Evolutionary conservation across 2,797 vertebrate species (phyloP).

Genomic region (Tachyglossus aculeatus): DNA sequence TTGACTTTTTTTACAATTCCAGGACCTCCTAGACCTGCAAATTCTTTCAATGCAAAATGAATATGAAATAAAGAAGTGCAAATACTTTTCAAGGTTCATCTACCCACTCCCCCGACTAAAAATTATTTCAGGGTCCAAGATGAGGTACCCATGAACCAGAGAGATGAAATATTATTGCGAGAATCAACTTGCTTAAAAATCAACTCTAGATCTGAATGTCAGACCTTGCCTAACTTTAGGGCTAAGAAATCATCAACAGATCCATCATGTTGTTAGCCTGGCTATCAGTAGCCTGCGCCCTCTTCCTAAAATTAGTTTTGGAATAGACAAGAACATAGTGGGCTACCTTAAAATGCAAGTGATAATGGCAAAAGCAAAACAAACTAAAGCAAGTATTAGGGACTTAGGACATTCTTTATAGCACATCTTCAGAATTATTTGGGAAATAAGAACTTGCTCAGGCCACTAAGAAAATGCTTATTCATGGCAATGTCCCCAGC

Average conservation of each 20-base stretch:
- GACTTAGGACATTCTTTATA: constrained; percentile 34
- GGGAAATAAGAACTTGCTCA: constrained; percentile 33
- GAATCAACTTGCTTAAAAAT: constrained; percentile 59
- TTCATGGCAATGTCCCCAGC: constrained; percentile 49
- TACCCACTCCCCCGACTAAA: constrained; percentile 24
- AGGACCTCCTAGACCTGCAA: too few species aligned
- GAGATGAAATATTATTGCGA: constrained; percentile 49
- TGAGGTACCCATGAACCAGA: constrained; percentile 46
- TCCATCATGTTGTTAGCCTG: constrained; percentile 56
- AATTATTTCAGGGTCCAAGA: constrained; percentile 29
- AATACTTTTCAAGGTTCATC: constrained; percentile 36
- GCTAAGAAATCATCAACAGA: constrained; percentile 64
- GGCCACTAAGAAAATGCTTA: constrained; percentile 42
- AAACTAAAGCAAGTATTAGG: constrained; percentile 51
- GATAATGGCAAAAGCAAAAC: constrained; percentile 50
- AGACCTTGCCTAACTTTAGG: constrained; percentile 55
- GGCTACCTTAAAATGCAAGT: constrained; percentile 31
- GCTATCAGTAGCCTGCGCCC: constrained; percentile 35
- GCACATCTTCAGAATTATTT: constrained; percentile 33
- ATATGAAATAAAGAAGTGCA: constrained; percentile 26
- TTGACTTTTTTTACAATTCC: too few species aligned
- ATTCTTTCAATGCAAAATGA: too few species aligned
- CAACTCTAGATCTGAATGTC: constrained; percentile 62
- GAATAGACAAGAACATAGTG: constrained; percentile 37
- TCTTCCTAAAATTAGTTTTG: constrained; percentile 54